Evolutionary conservation across 2,888 invertebrate species (phyloP), one percentile per base, ranked within the genome.

Genomic region (Boloria euphrosyne): DNA sequence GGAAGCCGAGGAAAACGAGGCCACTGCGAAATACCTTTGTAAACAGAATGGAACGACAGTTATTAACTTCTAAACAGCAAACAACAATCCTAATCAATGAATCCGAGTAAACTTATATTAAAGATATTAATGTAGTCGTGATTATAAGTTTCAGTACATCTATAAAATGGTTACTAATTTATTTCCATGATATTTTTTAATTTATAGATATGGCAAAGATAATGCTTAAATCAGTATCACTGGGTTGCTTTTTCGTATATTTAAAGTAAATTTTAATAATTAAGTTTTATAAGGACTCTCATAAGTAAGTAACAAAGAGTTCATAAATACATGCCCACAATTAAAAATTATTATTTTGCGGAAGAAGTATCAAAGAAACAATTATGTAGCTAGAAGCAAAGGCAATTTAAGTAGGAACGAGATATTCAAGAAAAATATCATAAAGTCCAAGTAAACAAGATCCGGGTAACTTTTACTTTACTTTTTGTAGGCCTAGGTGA

Each of bases 41-140:
- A 84, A 89, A 81, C 86, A 88, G 89, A 87, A 81, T 89, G 86
- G 88, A 89, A 89, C 86, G 77, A 77, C 74, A 77, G 78, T 80
- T 79, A 79, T 80, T 79, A 78, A 76, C 76, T 75, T 76, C 80
- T 76, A 80, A 81, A 64, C 52, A 51, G 58, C 13, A 59, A 47
- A 81, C 75, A 79, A 58, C 53, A 64, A 47, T 50, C 18, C 27
- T 44, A 58, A 62, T 68, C 54, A 17, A 55, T 38, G 52, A 13
- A 18, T 46, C 43, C 38, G 43, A 47, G 16, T 1, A 18, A 52
- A 53, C 13, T 53, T 27, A 13, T 49, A 10, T 38, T 57, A 49
- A n/a, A 50, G 14, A 4, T 55, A 44, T 55, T 55, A 7, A 55
- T 22, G 44, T 18, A 22, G 13, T 0, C 1, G 22, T 10, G 4